Evolutionary conservation across 2,113 vertebrate species (phyloP).

Genomic region (Muntiacus reevesi): DNA sequence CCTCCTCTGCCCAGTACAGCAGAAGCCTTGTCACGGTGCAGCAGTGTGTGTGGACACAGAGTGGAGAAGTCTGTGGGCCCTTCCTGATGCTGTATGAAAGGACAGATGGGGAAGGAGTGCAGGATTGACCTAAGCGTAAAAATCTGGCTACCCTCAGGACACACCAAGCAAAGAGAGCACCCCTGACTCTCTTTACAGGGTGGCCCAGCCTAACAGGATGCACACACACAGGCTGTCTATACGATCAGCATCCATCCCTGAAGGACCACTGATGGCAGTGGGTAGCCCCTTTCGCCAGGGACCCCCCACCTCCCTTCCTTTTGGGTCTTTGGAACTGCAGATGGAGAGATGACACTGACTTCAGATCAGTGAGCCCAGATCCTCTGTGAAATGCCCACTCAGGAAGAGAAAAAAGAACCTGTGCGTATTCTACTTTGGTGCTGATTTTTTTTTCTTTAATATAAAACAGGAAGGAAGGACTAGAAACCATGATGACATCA

Average conservation of each 20-base stretch:
- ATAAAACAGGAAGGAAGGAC: not conserved
- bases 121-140: not conserved
- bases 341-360: not conserved
- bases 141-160: not conserved
- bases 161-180: not conserved
- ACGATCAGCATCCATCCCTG: not conserved
- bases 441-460: not conserved
- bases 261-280: too few species aligned
- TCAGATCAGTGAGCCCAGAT: not conserved
- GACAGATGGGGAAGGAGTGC: too few species aligned
- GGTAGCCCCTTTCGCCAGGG: not conserved
- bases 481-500: not conserved
- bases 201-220: not conserved
- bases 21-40: not conserved
- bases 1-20: not conserved
- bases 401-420: not conserved
- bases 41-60: not conserved
- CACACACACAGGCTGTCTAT: fast-evolving
- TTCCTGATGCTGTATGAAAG: not conserved
- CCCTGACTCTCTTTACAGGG: not conserved
- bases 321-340: not conserved
- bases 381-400: not conserved
- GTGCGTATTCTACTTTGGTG: not conserved
- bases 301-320: too few species aligned
- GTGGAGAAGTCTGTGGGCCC: not conserved